Conservation (phyloP, 2,797 vertebrate species). For the Arctocebus calabarensis region DNA sequence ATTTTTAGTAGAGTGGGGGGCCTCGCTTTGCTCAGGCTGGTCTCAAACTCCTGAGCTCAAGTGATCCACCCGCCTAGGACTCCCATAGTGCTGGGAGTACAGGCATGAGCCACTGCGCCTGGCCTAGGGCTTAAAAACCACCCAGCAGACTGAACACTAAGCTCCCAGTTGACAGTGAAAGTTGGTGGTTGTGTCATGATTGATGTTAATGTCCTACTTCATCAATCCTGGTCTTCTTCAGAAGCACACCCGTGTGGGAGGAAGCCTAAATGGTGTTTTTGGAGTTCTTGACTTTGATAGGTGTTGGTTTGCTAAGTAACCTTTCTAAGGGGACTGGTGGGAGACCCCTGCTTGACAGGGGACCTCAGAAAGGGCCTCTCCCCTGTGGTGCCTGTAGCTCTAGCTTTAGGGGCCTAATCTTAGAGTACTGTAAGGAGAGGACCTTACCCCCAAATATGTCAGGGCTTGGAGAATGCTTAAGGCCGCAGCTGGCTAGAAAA, state of each 20-base stretch:
- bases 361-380: not conserved
- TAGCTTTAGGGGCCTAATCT: not conserved
- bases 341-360: not conserved
- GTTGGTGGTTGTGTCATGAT: not conserved
- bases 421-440: not conserved
- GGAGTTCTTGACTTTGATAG: not conserved
- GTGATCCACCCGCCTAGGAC: no score
- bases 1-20: no score
- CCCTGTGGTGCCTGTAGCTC: not conserved
- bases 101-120: no score
- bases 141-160: not conserved
- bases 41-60: no score
- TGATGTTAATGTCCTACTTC: not conserved
- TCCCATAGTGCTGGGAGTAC: no score
- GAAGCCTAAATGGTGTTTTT: not conserved
- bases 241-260: not conserved
- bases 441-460: not conserved
- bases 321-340: not conserved
- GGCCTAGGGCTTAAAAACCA: not conserved
- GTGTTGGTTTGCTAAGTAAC: not conserved
- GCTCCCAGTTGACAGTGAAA: not conserved
- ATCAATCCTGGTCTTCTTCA: not conserved
- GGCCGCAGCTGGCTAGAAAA: not conserved
- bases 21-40: no score
- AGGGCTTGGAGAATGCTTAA: not conserved